Evolutionary conservation across 2,888 invertebrate species (phyloP).

Genomic region (Strigamia maritima): DNA sequence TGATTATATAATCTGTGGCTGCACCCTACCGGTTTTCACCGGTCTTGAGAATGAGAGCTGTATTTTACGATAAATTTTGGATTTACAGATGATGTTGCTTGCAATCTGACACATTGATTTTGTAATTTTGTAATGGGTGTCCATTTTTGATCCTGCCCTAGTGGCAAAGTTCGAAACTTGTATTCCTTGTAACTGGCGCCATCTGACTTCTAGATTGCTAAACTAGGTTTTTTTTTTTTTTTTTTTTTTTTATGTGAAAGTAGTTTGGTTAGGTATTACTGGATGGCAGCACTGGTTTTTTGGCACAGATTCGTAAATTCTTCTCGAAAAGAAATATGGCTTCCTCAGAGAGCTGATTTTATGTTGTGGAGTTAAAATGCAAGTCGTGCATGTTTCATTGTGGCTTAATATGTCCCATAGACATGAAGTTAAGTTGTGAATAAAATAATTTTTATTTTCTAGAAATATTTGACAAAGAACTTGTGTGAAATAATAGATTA

Average conservation of each 20-base stretch:
- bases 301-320: background rate
- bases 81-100: too few relatives aligned
- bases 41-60: too few relatives aligned
- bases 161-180: background rate
- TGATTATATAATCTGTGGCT: too few relatives aligned
- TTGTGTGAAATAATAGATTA: background rate
- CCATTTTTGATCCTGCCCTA: background rate
- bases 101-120: too few relatives aligned
- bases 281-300: background rate
- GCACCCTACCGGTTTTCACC: too few relatives aligned
- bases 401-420: background rate
- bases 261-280: background rate
- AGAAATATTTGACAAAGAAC: conserved; percentile 11
- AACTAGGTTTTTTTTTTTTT: too few relatives aligned
- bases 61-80: too few relatives aligned
- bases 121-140: too few relatives aligned
- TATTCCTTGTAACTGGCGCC: background rate
- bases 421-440: background rate
- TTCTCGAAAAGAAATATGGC: background rate
- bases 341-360: background rate
- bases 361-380: background rate
- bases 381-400: background rate
- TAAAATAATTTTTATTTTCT: conserved; percentile 15
- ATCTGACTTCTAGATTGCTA: background rate
- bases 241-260: background rate